Conservation (phyloP, 2,797 vertebrate genomes). For the Sylvia borin region DNA sequence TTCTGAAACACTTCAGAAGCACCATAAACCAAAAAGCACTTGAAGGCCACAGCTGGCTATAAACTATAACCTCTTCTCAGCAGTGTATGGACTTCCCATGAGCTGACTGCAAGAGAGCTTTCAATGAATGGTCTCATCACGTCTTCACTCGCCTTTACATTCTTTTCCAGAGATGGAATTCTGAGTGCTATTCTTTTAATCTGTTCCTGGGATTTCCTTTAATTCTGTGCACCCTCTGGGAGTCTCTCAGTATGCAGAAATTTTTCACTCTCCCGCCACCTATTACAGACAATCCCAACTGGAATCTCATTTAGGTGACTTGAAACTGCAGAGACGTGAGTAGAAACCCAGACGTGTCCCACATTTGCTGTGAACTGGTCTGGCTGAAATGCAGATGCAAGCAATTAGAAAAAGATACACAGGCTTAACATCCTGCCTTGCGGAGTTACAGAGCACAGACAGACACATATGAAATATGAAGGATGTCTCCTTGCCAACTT, state of each 20-base stretch:
- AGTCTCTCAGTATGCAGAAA: neutral
- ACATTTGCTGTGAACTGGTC: neutral
- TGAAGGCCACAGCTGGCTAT: neutral
- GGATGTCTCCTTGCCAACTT: neutral
- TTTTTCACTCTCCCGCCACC: neutral
- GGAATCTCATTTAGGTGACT: neutral
- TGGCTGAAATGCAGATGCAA: neutral
- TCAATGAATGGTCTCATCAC: neutral
- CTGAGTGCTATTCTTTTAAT: neutral
- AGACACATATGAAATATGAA: slow-evolving; percentile 14
- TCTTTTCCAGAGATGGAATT: neutral
- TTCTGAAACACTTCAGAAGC: neutral
- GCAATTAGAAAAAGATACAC: neutral
- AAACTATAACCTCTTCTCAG: neutral
- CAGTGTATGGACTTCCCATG: neutral
- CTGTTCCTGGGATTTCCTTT: neutral
- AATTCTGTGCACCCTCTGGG: neutral
- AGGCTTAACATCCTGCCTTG: neutral
- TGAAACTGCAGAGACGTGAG: neutral
- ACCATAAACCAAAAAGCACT: neutral
- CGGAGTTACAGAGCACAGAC: neutral
- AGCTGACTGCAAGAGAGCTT: neutral
- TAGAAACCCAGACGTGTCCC: neutral
- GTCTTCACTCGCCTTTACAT: neutral
- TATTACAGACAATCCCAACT: neutral